Evolutionary conservation across 2,888 invertebrate genomes (phyloP).

Genomic region (Polyommatus icarus): DNA sequence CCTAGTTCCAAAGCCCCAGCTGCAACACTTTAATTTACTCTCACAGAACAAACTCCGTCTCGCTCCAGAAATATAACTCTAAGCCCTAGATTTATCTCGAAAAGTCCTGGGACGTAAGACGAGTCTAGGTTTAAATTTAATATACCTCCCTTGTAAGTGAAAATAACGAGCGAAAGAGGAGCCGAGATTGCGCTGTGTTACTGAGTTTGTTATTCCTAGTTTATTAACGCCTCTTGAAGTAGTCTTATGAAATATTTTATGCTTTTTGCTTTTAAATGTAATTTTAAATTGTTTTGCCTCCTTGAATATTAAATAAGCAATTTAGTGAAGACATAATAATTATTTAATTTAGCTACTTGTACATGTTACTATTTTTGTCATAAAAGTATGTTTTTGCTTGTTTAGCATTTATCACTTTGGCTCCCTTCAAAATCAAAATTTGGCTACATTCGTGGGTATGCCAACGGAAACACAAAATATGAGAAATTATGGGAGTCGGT

Average conservation of each 20-base stretch:
- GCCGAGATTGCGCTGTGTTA: constrained; percentile 11
- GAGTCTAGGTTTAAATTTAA: constrained; percentile 35
- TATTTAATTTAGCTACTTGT: no score
- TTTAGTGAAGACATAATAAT: no score
- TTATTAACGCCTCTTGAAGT: not conserved
- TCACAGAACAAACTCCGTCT: constrained; percentile 15
- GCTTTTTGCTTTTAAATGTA: not conserved
- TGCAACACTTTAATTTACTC: not conserved
- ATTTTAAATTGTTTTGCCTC: not conserved
- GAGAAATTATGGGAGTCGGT: not conserved
- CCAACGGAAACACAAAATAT: not conserved
- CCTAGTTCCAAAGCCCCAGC: not conserved
- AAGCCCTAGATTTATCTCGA: constrained; percentile 2
- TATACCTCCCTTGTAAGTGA: constrained; percentile 32
- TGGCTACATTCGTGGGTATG: not conserved
- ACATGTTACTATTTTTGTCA: no score
- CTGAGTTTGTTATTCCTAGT: not conserved
- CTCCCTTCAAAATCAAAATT: not conserved
- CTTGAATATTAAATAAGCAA: no score
- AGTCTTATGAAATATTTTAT: not conserved
- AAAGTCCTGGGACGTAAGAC: not conserved
- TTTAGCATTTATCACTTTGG: no score
- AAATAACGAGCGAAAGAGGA: constrained; percentile 29
- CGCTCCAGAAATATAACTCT: not conserved
- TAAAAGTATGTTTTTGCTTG: no score